Conservation (phyloP, 1,140 invertebrate species). For the Linepithema humile region DNA sequence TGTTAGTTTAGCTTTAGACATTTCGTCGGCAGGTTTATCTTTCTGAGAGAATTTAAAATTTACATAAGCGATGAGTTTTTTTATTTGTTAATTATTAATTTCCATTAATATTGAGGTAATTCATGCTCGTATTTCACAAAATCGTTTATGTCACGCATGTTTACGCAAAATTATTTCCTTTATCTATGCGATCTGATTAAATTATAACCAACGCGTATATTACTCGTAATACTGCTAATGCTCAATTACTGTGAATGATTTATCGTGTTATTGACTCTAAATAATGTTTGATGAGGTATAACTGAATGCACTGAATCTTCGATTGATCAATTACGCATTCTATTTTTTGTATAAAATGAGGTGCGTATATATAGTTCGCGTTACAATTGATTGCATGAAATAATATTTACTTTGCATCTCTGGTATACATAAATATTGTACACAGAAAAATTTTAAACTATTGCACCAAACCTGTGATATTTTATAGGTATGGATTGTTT, state of each 20-base stretch:
- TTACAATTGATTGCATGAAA: not conserved
- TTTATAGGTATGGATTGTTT: not conserved
- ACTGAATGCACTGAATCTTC: conserved; percentile 14
- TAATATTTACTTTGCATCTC: not conserved
- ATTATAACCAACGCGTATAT: conserved; percentile 31
- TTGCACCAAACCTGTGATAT: not conserved
- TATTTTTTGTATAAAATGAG: not conserved
- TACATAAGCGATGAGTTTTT: no score
- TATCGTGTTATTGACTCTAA: conserved; percentile 30
- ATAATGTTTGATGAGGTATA: conserved; percentile 45
- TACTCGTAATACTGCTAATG: conserved; percentile 38
- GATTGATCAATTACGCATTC: conserved; percentile 12
- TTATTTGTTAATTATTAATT: not conserved
- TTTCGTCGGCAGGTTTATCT: not conserved
- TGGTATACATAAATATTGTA: not conserved
- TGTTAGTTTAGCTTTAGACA: not conserved
- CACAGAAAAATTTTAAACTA: not conserved
- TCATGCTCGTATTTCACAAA: not conserved
- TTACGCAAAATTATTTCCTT: conserved; percentile 33
- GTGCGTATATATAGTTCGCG: not conserved
- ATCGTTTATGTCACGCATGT: not conserved
- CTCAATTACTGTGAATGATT: conserved; percentile 49
- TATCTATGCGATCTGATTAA: conserved; percentile 40
- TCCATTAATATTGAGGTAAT: not conserved
- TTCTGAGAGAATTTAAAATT: not conserved